Evolutionary conservation across 2,797 vertebrate species (phyloP), one percentile per base, ranked within the genome.

Genomic region (Falco peregrinus): DNA sequence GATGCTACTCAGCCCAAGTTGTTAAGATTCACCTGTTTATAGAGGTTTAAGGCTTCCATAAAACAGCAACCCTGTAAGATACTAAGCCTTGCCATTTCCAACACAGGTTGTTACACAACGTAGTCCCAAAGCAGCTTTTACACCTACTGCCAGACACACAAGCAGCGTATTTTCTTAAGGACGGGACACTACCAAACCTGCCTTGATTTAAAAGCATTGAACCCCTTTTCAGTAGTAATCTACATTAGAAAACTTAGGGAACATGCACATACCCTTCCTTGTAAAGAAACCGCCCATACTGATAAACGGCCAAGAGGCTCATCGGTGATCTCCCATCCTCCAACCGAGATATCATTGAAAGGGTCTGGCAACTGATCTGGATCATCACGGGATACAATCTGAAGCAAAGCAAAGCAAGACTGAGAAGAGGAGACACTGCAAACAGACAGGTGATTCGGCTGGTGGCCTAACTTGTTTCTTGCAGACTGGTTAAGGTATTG

Each of bases 321-420:
- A 6, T 99, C 99, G 0, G 96, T 99, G 97, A 99, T 96, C 70
- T 99, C 99, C 99, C 99, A 99, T 2, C 99, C 99, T 29, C 99
- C 99, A 14, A 99, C 97, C 25, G 98, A 99, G 96, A 99, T 98
- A 97, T 99, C 99, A 71, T 98, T 99, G 97, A 99, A 99, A 7
- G 99, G 99, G 96, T 99, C 99, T 16, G 99, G 99, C 61, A 99
- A 96, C 53, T 98, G 98, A 57, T 95, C 96, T 4, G 97, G 97
- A 20, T 98, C 97, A 74, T 98, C 98, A 33, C 98, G 98, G 0
- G 98, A 98, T 16, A 98, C 98, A 43, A 99, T 99, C 99, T 99
- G 94, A 50, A 95, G 85, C 20, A 26, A 60, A 71, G 13, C 51
- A 22, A 67, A 35, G 45, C n/a, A 88, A 37, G 26, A 53, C 1